phyloP scores from a whole-genome alignment of 2,888 invertebrate genomes.

The Drosophila multiciliata region DNA sequence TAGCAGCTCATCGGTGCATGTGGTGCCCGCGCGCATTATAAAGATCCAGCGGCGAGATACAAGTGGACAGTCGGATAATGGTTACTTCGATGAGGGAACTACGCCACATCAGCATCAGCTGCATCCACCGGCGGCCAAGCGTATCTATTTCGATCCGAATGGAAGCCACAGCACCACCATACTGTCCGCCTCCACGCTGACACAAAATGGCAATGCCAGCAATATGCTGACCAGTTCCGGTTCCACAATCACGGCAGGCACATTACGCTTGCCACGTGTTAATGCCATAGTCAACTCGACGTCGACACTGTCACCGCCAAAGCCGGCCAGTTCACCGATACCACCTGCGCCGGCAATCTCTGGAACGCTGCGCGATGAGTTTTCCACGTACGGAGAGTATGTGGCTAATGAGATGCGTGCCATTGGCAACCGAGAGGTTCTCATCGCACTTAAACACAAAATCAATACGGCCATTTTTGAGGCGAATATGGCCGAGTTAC shows the following conservation, averaged over 20 bases:
- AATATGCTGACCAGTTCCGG: slow-evolving; percentile 49
- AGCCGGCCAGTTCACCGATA: slow-evolving; percentile 46
- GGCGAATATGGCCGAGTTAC: slow-evolving; percentile 87
- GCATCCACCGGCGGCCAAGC: slow-evolving; percentile 66
- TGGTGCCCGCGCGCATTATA: slow-evolving; percentile 79
- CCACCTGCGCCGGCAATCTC: slow-evolving; percentile 45
- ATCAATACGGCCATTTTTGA: slow-evolving; percentile 88
- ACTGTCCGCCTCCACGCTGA: slow-evolving; percentile 67
- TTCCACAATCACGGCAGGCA: slow-evolving; percentile 43
- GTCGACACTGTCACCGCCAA: slow-evolving; percentile 44
- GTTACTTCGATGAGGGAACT: slow-evolving; percentile 77
- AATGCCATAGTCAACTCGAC: slow-evolving; percentile 51
- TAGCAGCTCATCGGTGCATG: slow-evolving; percentile 49
- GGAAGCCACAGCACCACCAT: slow-evolving; percentile 69
- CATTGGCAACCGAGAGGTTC: slow-evolving; percentile 86
- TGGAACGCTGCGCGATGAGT: slow-evolving; percentile 85
- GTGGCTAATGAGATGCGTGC: slow-evolving; percentile 87
- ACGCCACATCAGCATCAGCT: slow-evolving; percentile 53
- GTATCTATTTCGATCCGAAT: slow-evolving; percentile 79
- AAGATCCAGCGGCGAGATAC: slow-evolving; percentile 83
- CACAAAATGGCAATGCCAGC: slow-evolving; percentile 53
- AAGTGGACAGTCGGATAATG: slow-evolving; percentile 64
- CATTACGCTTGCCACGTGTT: slow-evolving; percentile 64
- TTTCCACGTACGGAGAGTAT: slow-evolving; percentile 87
- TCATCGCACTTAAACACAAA: slow-evolving; percentile 87